A percentile compares a stretch with the other conserved stretches of the same genome.
Evolutionary conservation across 2,797 vertebrate species (phyloP).

Genomic region (Echeneis naucrates): DNA sequence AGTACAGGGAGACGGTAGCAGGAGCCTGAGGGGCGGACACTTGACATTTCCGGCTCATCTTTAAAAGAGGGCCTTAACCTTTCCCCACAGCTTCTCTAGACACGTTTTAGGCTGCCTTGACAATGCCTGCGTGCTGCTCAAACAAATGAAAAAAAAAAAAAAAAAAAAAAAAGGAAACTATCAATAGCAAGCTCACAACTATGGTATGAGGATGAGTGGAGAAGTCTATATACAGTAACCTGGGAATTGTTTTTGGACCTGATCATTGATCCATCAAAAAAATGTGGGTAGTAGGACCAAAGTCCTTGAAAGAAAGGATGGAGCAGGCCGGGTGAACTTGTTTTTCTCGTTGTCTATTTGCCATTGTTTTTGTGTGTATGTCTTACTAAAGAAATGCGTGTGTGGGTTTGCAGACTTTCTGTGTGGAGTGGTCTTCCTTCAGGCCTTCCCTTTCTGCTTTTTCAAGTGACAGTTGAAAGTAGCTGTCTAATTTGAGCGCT

Average conservation of each 20-base stretch:
- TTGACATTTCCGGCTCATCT: constrained; percentile 84
- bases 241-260: neutral
- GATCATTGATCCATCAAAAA: neutral
- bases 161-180: constrained; percentile 43
- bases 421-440: constrained; percentile 74
- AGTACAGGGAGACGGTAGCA: constrained; percentile 63
- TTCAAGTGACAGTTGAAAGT: constrained; percentile 85
- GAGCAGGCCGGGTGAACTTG: neutral
- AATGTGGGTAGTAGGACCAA: neutral
- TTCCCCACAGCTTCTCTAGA: constrained; percentile 78
- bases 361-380: constrained; percentile 21
- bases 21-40: constrained; percentile 78
- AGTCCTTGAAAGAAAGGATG: neutral
- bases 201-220: constrained; percentile 5
- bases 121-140: constrained; percentile 58
- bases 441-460: constrained; percentile 78
- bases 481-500: constrained; percentile 84
- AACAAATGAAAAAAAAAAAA: constrained; percentile 42
- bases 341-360: constrained; percentile 32
- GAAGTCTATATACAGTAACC: constrained; percentile 2
- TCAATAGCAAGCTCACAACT: constrained; percentile 18
- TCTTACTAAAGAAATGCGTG: constrained; percentile 17
- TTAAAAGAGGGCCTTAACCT: constrained; percentile 83
- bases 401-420: constrained; percentile 44
- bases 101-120: constrained; percentile 72